phyloP scores from a whole-genome alignment of 2,113 vertebrate species.

The Dasyprocta punctata region DNA sequence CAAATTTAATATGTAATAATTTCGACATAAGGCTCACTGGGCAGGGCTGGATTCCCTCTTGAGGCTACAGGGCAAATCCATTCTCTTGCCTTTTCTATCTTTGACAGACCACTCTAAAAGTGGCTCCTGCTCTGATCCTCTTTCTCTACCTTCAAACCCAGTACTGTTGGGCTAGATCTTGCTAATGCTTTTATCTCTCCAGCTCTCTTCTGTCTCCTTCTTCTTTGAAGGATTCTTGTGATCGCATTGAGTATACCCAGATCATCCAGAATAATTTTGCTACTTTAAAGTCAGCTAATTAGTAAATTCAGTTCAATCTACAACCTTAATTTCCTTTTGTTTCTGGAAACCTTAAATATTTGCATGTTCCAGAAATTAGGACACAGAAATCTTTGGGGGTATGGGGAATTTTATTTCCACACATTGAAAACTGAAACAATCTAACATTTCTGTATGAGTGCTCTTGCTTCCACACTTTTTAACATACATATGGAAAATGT shows the following conservation, averaged over 20 bases:
- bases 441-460: background rate
- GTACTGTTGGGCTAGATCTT: background rate
- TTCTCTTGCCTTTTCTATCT: background rate
- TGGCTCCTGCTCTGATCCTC: background rate
- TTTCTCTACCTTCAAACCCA: background rate
- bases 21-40: background rate
- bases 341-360: background rate
- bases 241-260: background rate
- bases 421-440: background rate
- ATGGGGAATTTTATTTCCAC: background rate
- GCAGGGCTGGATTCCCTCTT: background rate
- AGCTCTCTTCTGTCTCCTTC: background rate
- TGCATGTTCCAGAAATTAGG: background rate
- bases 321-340: background rate
- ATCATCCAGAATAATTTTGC: background rate
- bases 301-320: background rate
- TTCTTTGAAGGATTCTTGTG: background rate
- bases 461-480: background rate
- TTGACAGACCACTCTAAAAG: background rate
- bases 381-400: background rate
- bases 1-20: background rate
- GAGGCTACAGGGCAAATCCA: background rate
- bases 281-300: slow-evolving; percentile 10
- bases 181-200: background rate
- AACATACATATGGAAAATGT: background rate